A percentile compares a stretch with the other conserved stretches of the same genome.
Evolutionary conservation across 2,888 invertebrate species (phyloP).

Genomic region (Xiphydria camelus): DNA sequence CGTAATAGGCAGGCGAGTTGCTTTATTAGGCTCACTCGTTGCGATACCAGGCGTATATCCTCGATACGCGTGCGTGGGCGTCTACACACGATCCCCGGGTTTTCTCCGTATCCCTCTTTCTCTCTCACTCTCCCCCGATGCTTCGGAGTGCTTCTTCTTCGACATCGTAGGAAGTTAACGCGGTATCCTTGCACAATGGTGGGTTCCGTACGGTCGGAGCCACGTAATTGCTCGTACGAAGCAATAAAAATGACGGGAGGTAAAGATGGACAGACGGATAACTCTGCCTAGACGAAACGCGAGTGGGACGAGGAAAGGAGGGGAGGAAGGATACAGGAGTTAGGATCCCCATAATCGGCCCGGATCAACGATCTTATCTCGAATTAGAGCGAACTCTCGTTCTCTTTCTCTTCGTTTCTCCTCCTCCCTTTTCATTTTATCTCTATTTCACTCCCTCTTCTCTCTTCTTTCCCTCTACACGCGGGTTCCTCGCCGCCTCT

Average conservation of each 20-base stretch:
- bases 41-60: no score
- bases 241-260: constrained; percentile 1
- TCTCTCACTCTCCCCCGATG: no score
- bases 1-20: no score
- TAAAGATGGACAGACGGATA: background rate
- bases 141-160: no score
- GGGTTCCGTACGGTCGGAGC: no score
- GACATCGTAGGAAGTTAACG: no score
- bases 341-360: constrained; percentile 21
- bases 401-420: constrained; percentile 8
- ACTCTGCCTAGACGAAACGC: background rate
- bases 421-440: constrained; percentile 3
- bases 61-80: no score
- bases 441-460: constrained; percentile 8
- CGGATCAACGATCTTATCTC: constrained; percentile 19
- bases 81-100: no score
- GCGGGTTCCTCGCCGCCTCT: constrained; percentile 7
- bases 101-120: no score
- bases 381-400: no score
- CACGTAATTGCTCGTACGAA: constrained; percentile 7
- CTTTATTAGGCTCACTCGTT: no score
- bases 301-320: constrained; percentile 7
- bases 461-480: background rate
- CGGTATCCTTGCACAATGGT: no score
- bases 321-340: constrained; percentile 3